Conservation (phyloP, 2,888 invertebrate species). For the Crepidodera aurea region DNA sequence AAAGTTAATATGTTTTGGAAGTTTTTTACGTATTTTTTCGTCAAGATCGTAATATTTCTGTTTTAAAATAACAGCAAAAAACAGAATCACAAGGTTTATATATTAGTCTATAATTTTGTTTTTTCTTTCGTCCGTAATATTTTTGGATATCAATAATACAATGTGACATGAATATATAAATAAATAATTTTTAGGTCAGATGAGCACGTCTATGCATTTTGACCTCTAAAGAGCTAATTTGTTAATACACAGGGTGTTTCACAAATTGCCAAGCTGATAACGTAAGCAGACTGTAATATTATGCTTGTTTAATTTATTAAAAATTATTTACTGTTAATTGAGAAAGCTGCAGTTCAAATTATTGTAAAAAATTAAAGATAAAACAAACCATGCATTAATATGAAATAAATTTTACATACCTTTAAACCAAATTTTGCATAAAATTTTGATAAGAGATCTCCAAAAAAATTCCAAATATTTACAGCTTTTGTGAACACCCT, state of each 20-base stretch:
- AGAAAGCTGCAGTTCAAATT: slow-evolving; percentile 2
- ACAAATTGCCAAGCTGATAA: slow-evolving; percentile 5
- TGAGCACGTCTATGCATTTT: too few relatives aligned
- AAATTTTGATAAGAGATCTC: neutral
- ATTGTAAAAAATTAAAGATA: slow-evolving; percentile 6
- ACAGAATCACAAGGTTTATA: too few relatives aligned
- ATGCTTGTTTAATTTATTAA: slow-evolving; percentile 3
- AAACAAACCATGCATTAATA: slow-evolving; percentile 30
- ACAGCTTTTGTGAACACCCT: slow-evolving; percentile 4
- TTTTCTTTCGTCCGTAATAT: too few relatives aligned
- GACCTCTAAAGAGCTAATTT: neutral
- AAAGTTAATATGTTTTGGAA: too few relatives aligned
- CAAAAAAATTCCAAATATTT: neutral
- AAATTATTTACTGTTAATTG: neutral
- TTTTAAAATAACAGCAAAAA: too few relatives aligned
- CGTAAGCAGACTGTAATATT: slow-evolving; percentile 3
- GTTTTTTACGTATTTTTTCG: too few relatives aligned
- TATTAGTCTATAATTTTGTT: too few relatives aligned
- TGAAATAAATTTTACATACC: slow-evolving; percentile 30
- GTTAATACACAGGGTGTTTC: slow-evolving; percentile 11
- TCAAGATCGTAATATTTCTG: too few relatives aligned
- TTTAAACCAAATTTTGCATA: slow-evolving; percentile 16
- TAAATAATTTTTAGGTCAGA: too few relatives aligned
- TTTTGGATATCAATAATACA: too few relatives aligned
- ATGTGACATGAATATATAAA: too few relatives aligned